Evolutionary conservation across 1,140 invertebrate species (phyloP).

Genomic region (Lanistes nyassanus): DNA sequence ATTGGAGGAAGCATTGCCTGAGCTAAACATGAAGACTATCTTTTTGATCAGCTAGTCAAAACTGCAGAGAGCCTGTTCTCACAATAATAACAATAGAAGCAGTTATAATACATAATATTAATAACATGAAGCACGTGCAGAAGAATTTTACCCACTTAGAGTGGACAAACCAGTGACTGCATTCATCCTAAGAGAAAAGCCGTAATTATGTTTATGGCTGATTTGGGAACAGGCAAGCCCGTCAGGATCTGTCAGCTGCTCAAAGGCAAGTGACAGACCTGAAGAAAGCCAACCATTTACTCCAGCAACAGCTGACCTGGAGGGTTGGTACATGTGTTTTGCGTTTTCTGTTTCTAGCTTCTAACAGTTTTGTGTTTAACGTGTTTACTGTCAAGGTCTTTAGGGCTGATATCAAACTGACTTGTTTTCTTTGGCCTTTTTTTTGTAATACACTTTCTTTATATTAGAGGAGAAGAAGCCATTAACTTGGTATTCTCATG

Average conservation of each 20-base stretch:
- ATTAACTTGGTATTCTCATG: background rate
- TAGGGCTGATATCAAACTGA: no score
- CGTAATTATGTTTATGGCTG: background rate
- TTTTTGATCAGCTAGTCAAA: no score
- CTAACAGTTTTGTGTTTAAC: background rate
- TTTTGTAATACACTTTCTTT: slow-evolving; percentile 2
- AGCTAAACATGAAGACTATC: no score
- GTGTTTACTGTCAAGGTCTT: background rate
- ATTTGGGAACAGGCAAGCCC: slow-evolving; percentile 38
- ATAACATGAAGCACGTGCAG: no score
- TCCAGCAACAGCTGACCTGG: slow-evolving; percentile 53
- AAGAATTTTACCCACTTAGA: no score
- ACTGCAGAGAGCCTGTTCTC: no score
- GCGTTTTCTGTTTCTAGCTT: background rate
- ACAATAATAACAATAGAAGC: no score
- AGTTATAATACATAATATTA: no score
- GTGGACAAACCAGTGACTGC: no score
- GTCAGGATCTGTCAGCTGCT: slow-evolving; percentile 43
- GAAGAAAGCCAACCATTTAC: slow-evolving; percentile 45
- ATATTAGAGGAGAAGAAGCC: background rate
- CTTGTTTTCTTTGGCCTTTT: background rate
- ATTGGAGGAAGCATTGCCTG: no score
- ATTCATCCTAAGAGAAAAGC: background rate
- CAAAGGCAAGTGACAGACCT: slow-evolving; percentile 50
- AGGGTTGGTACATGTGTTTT: slow-evolving; percentile 42